Percentiles rank a stretch among this genome's conserved stretches.
These are phyloP conservation scores for Lepus timidus DNA, from an alignment of 2,113 vertebrate species.

Conservation along the genomic window DNA sequence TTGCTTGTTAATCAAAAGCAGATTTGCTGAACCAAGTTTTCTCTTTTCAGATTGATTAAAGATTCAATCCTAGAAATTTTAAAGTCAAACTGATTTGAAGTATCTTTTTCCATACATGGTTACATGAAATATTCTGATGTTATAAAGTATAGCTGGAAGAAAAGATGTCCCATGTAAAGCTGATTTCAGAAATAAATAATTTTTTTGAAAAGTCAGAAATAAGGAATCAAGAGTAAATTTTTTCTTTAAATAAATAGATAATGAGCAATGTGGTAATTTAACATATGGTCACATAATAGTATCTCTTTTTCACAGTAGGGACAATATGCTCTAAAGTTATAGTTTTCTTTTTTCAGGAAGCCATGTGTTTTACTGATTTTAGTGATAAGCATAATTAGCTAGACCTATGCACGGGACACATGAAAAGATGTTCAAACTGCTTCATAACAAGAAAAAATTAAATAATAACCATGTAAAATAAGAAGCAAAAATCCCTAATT, in stretches of 20 bases:
- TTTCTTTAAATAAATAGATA: background rate
- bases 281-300: background rate
- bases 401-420: background rate
- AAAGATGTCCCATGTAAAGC: background rate
- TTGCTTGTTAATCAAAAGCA: background rate
- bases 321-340: background rate
- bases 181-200: background rate
- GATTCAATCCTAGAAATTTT: background rate
- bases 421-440: background rate
- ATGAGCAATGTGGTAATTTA: background rate
- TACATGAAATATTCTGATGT: background rate
- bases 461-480: background rate
- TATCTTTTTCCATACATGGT: background rate
- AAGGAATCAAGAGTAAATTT: background rate
- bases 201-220: background rate
- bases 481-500: background rate
- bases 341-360: background rate
- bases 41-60: background rate
- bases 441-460: background rate
- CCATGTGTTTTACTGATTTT: background rate
- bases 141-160: background rate
- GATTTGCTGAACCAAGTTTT: background rate
- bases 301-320: background rate
- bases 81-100: background rate
- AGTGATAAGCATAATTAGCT: background rate